Conservation (phyloP, 2,797 vertebrate species). For the Characodon lateralis region DNA sequence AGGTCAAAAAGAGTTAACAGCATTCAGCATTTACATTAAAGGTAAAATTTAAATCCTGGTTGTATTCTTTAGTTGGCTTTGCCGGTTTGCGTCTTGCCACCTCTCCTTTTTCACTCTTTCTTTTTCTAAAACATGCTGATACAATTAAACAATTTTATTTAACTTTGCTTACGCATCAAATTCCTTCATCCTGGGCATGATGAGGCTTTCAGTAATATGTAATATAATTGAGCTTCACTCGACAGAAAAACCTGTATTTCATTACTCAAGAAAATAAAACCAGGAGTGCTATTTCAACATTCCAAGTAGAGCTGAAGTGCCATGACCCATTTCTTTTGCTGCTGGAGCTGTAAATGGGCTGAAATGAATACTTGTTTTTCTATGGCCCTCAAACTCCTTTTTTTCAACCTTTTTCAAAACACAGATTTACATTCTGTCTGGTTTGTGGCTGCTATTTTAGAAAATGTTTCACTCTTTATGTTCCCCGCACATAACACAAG, state of each 20-base stretch:
- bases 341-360: slow-evolving; percentile 73
- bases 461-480: slow-evolving; percentile 62
- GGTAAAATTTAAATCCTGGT: background rate
- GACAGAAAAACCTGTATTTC: slow-evolving; percentile 79
- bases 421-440: slow-evolving; percentile 82
- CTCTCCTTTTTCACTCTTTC: background rate
- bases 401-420: slow-evolving; percentile 71
- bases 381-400: slow-evolving; percentile 69
- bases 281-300: slow-evolving; percentile 72
- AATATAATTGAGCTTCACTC: slow-evolving; percentile 77
- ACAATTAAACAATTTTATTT: slow-evolving; percentile 81
- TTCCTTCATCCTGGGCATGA: slow-evolving; percentile 77
- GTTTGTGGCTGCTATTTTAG: slow-evolving; percentile 81
- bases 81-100: slow-evolving; percentile 12
- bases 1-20: background rate
- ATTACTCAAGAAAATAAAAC: slow-evolving; percentile 80
- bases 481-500: slow-evolving; percentile 27
- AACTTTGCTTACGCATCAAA: slow-evolving; percentile 77
- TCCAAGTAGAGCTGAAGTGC: slow-evolving; percentile 59
- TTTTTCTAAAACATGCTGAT: slow-evolving; percentile 70
- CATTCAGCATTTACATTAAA: background rate
- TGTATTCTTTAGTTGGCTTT: slow-evolving; percentile 13
- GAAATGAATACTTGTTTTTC: slow-evolving; percentile 81
- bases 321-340: slow-evolving; percentile 73
- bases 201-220: slow-evolving; percentile 77